These are phyloP conservation scores for Porites lobata DNA, from an alignment of 92 coral and sea anemone species.

Conservation along the genomic window DNA sequence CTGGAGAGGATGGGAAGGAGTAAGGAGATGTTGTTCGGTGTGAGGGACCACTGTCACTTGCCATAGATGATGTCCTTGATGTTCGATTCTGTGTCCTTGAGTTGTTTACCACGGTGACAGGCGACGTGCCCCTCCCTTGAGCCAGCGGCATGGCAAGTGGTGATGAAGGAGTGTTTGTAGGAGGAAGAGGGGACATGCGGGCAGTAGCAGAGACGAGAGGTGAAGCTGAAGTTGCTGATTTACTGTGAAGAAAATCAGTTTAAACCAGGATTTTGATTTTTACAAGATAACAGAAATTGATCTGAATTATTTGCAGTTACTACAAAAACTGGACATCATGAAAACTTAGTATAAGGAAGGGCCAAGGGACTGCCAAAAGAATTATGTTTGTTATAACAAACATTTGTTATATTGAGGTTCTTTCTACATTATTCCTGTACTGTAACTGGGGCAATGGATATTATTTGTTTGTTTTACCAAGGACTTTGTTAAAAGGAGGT, in stretches of 20 bases:
- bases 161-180: conserved; percentile 83
- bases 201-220: conserved; percentile 86
- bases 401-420: no score
- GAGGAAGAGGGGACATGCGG: conserved; percentile 85
- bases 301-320: background rate
- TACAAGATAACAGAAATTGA: background rate
- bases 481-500: no score
- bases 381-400: no score
- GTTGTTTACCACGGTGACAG: conserved; percentile 62
- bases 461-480: no score
- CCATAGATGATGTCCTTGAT: conserved; percentile 93
- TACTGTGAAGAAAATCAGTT: conserved; percentile 17
- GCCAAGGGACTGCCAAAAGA: no score
- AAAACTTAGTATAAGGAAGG: background rate
- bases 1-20: conserved; percentile 98
- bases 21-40: conserved; percentile 92
- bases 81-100: conserved; percentile 73
- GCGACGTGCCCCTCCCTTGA: conserved; percentile 74
- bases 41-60: conserved; percentile 92
- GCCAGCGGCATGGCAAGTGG: conserved; percentile 91
- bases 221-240: conserved; percentile 53
- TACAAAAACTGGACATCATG: background rate
- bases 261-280: background rate
- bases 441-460: no score
- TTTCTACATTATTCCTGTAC: no score